Conservation (phyloP, 2,888 invertebrate genomes). For the Hipparchia sbordonii region DNA sequence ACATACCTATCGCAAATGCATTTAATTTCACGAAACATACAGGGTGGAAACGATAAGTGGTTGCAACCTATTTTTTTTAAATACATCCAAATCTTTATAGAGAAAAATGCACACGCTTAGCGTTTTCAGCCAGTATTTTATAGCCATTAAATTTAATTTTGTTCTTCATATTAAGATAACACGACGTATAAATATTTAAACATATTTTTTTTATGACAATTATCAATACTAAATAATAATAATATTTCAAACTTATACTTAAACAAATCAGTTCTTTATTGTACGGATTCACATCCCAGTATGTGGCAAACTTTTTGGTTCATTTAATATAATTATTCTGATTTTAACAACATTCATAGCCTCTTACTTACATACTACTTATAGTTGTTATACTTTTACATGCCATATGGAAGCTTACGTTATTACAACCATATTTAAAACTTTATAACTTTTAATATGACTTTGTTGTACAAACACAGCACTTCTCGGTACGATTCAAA, state of each 20-base stretch:
- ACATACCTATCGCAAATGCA: background rate
- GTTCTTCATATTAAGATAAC: too few species aligned
- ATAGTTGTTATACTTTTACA: slow-evolving; percentile 19
- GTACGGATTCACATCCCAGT: slow-evolving; percentile 24
- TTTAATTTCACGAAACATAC: background rate
- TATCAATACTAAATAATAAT: slow-evolving; percentile 23
- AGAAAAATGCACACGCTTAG: too few species aligned
- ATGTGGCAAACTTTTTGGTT: slow-evolving; percentile 44
- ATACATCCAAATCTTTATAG: too few species aligned
- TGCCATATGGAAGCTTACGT: slow-evolving; percentile 34
- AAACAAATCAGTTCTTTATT: slow-evolving; percentile 36
- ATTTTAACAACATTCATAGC: slow-evolving; percentile 52
- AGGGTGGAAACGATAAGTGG: too few species aligned
- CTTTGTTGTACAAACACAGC: slow-evolving; percentile 30
- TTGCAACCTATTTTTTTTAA: too few species aligned
- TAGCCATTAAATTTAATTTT: background rate
- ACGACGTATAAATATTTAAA: background rate
- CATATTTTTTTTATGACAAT: slow-evolving; percentile 19
- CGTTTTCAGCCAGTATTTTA: too few species aligned
- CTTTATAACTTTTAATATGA: slow-evolving; percentile 22
- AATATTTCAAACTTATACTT: slow-evolving; percentile 20
- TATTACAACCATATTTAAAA: slow-evolving; percentile 33
- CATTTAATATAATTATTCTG: slow-evolving; percentile 38
- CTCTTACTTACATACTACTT: slow-evolving; percentile 52
- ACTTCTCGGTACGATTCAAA: slow-evolving; percentile 13